Evolutionary conservation across 1,140 invertebrate species (phyloP).

Genomic region (Neoseiulus cucumeris): DNA sequence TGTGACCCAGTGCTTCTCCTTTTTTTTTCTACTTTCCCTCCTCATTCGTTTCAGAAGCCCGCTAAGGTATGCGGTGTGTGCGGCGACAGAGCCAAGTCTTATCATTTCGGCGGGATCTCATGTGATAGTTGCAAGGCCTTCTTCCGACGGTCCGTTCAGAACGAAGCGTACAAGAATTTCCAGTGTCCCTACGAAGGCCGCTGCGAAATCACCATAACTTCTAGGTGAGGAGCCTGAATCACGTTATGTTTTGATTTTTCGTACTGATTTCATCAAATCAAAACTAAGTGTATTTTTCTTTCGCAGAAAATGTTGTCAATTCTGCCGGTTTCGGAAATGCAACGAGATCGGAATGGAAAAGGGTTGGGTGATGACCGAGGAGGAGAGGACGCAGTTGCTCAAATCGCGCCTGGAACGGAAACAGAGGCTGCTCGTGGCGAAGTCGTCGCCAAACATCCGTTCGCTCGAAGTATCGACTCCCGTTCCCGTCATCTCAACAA

Average conservation of each 20-base stretch:
- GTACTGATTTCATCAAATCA: constrained; percentile 14
- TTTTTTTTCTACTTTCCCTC: no score
- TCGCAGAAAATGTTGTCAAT: constrained; percentile 25
- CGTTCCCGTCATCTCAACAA: neutral
- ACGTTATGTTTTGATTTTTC: neutral
- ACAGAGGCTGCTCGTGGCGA: neutral
- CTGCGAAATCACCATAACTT: constrained; percentile 25
- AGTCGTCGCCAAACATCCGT: neutral
- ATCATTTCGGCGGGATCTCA: constrained; percentile 29
- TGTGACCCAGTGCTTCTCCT: no score
- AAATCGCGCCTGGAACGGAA: constrained; percentile 24
- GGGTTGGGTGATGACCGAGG: constrained; percentile 31
- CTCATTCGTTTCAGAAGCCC: neutral
- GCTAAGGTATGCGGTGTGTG: constrained; percentile 31
- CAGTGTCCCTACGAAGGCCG: constrained; percentile 24
- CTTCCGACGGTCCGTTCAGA: constrained; percentile 28
- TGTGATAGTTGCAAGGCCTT: constrained; percentile 30
- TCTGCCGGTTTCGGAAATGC: constrained; percentile 29
- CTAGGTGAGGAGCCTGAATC: constrained; percentile 21
- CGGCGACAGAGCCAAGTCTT: constrained; percentile 27
- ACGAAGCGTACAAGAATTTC: constrained; percentile 25
- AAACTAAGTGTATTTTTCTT: constrained; percentile 10
- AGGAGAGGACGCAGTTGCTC: constrained; percentile 26
- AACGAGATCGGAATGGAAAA: constrained; percentile 31
- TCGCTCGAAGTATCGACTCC: neutral